Evolutionary conservation across 2,797 vertebrate species (phyloP).

Genomic region (Myotis planiceps): DNA sequence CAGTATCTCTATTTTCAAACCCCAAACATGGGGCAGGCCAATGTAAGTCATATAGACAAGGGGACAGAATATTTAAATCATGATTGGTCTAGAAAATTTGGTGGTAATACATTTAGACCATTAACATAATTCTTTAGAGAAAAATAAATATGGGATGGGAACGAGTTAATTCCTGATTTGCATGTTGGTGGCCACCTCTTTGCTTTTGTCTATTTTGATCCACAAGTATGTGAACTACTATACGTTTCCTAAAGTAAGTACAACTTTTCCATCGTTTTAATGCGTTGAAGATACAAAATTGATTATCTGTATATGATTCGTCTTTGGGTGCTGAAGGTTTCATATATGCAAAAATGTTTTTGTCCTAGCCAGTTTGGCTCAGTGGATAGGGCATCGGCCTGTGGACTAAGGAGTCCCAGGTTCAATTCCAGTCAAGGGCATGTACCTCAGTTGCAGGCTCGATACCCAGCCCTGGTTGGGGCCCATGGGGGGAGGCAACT

Average conservation of each 20-base stretch:
- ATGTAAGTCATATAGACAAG: not conserved
- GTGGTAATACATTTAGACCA: not conserved
- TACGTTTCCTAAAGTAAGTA: not conserved
- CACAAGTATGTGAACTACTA: not conserved
- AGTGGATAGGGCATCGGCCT: too few relatives aligned
- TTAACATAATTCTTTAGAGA: not conserved
- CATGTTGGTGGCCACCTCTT: not conserved
- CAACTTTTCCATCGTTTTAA: not conserved
- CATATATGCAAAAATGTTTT: not conserved
- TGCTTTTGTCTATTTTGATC: not conserved
- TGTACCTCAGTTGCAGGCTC: too few relatives aligned
- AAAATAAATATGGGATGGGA: not conserved
- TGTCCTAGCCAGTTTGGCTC: too few relatives aligned
- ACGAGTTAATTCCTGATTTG: not conserved
- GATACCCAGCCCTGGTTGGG: too few relatives aligned
- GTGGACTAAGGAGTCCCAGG: too few relatives aligned
- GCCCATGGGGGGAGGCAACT: too few relatives aligned
- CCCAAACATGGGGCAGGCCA: not conserved
- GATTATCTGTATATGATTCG: not conserved
- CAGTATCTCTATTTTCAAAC: not conserved
- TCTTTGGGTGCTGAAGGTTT: not conserved
- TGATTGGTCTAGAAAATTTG: not conserved
- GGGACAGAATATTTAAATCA: not conserved
- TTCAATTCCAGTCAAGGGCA: too few relatives aligned
- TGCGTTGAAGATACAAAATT: not conserved